phyloP scores from a whole-genome alignment of 2,113 vertebrate genomes.

The Otis tarda region DNA sequence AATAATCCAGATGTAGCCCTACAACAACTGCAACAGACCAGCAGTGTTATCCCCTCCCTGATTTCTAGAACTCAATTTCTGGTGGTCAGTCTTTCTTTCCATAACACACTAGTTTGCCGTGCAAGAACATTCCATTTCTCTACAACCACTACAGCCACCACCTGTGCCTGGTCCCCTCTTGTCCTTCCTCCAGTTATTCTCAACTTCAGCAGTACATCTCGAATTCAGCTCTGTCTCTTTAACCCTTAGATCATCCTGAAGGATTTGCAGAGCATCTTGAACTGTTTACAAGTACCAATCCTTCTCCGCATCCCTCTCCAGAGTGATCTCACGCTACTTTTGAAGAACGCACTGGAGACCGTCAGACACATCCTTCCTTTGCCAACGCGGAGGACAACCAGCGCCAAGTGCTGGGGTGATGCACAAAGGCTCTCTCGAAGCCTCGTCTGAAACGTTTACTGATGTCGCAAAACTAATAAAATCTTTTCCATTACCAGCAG shows the following conservation, averaged over 20 bases:
- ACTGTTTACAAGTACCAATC: neutral
- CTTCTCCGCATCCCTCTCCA: neutral
- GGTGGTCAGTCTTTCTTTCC: neutral
- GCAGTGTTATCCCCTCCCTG: accelerated
- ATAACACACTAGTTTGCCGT: neutral
- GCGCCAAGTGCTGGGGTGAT: accelerated
- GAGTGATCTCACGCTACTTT: neutral
- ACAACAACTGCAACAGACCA: neutral
- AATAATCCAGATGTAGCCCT: neutral
- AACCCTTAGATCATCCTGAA: neutral
- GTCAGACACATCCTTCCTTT: neutral
- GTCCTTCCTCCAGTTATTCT: neutral
- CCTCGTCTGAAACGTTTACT: neutral
- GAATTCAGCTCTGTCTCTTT: neutral
- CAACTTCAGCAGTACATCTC: neutral
- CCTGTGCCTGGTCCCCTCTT: neutral
- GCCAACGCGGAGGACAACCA: neutral
- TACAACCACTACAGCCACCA: neutral
- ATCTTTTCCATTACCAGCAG: constrained; percentile 26
- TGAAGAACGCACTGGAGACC: neutral
- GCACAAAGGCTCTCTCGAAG: neutral
- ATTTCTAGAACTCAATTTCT: neutral
- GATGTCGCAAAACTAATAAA: neutral
- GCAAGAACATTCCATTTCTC: neutral
- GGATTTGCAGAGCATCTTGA: neutral